Base-by-base conservation (phyloP, 2,888 invertebrate species). In the Parnassius orleans region DNA sequence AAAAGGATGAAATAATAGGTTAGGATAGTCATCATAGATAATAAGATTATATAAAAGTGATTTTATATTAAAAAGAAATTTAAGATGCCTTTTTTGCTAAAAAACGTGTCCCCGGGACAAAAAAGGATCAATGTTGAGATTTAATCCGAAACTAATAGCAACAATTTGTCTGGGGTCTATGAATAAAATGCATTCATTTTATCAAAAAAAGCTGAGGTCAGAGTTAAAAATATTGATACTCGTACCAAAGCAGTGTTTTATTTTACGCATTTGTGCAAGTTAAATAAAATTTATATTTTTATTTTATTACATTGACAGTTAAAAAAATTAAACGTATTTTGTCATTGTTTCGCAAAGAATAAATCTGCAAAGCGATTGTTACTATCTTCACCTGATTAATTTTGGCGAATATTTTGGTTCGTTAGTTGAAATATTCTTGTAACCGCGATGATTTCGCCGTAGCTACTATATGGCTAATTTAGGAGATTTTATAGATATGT, bases 91-190 rank as follows among this genome's bases (percentile, higher is more conserved):
- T 77, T 73, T 74, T 66, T 50, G 50, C 33, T 44, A 74, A 65
- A 68, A 76, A 80, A 69, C 78, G 70, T 84, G 84, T 84, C 84
- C 75, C 76, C 68, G 63, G 58, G 15, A 59, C 69, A 75, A 81
- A 86, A 86, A 83, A 84, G 76, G 71, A 69, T 61, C 69, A 68
- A 74, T 77, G 78, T 80, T 75, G 76, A 72, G 74, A 73, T 76
- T 78, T 85, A 84, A 87, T 84, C 84, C 86, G 85, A 85, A 80
- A 83, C 87, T 86, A 87, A 89, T 86, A 78, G 81, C 77, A 65
- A 73, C 78, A 83, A 83, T 83, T 83, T 81, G 74, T 75, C 75
- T 71, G 75, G 78, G 77, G 74, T 72, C 70, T 78, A 68, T 68
- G 72, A 70, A 70, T 60, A 63, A 53, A 53, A 61, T 57, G 50